These are phyloP conservation scores for Microctonus aethiopoides DNA, from an alignment of 2,888 invertebrate genomes.

Conservation along the genomic window DNA sequence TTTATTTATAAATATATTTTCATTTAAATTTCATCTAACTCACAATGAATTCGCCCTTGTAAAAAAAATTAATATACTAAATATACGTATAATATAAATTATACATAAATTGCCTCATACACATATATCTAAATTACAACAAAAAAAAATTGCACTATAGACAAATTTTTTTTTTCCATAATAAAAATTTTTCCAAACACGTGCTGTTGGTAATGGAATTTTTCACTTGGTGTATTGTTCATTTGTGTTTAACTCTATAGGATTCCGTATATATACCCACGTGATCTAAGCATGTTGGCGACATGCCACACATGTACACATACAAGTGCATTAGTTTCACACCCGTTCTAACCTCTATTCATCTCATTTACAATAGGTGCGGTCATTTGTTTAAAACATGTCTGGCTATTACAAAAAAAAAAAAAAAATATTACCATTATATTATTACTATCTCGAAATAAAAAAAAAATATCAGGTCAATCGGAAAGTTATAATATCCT, in stretches of 20 bases:
- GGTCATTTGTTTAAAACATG: not conserved
- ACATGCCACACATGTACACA: not conserved
- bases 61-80: too few relatives aligned
- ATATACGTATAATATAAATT: too few relatives aligned
- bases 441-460: too few relatives aligned
- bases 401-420: not conserved
- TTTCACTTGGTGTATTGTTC: not conserved
- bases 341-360: not conserved
- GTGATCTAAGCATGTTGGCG: not conserved
- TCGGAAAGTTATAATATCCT: too few relatives aligned
- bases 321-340: not conserved
- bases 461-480: too few relatives aligned
- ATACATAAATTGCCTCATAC: too few relatives aligned
- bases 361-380: not conserved
- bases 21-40: too few relatives aligned
- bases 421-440: not conserved
- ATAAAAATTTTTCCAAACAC: not conserved
- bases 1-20: too few relatives aligned
- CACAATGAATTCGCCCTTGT: too few relatives aligned
- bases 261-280: not conserved
- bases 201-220: not conserved
- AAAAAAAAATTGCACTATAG: too few relatives aligned
- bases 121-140: too few relatives aligned
- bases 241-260: not conserved
- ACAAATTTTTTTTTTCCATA: too few relatives aligned